These are phyloP conservation scores for Pitta sordida DNA, from an alignment of 2,113 vertebrate species.

Conservation along the genomic window DNA sequence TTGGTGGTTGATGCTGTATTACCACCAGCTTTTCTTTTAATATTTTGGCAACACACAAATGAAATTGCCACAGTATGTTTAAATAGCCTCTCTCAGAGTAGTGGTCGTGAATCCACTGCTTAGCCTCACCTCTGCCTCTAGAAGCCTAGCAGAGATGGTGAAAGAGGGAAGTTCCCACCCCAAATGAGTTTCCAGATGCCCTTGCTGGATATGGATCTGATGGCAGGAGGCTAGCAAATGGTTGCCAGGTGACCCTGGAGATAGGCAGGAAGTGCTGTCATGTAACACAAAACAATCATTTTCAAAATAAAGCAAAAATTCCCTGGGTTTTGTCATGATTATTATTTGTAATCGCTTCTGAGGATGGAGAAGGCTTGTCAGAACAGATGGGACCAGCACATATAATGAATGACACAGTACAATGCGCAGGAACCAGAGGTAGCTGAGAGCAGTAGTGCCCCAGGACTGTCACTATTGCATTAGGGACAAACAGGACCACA, in stretches of 20 bases:
- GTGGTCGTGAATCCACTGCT: background rate
- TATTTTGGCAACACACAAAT: constrained; percentile 48
- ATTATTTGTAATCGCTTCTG: constrained; percentile 37
- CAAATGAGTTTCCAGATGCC: constrained; percentile 32
- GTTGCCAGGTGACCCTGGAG: background rate
- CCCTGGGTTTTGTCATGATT: constrained; percentile 20
- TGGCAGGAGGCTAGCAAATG: background rate
- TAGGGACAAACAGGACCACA: background rate
- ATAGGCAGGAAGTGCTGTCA: background rate
- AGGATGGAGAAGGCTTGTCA: constrained; percentile 32
- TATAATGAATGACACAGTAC: constrained; percentile 43
- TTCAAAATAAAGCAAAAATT: constrained; percentile 47
- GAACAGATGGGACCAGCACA: constrained; percentile 36
- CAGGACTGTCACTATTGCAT: background rate
- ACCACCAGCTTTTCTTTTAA: constrained; percentile 53
- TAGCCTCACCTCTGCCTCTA: background rate
- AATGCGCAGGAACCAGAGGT: constrained; percentile 9
- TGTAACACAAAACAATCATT: constrained; percentile 24
- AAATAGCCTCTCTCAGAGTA: background rate
- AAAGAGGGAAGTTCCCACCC: background rate
- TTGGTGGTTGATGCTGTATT: constrained; percentile 45
- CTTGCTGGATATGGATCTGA: background rate
- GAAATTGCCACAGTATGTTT: background rate
- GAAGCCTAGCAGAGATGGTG: background rate
- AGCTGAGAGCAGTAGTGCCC: background rate